These are phyloP conservation scores for Lasius fuliginosus DNA, from an alignment of 2,888 invertebrate species.

Conservation along the genomic window DNA sequence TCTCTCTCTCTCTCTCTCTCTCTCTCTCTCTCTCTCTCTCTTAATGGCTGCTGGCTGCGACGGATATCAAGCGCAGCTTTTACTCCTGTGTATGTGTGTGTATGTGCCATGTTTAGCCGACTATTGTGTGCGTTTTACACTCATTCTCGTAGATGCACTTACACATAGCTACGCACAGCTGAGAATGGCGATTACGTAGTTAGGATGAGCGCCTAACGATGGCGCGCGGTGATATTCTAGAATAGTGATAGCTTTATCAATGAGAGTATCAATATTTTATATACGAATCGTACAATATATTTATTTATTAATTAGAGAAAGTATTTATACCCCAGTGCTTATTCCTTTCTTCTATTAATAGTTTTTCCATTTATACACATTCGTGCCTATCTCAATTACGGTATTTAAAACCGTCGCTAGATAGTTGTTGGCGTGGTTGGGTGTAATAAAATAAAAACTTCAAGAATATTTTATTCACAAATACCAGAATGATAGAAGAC, in stretches of 20 bases:
- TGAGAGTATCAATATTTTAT: slow-evolving; percentile 1
- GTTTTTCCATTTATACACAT: not conserved
- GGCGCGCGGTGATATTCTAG: slow-evolving; percentile 68
- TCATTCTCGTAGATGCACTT: slow-evolving; percentile 33
- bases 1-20: too few relatives aligned
- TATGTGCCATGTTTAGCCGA: not conserved
- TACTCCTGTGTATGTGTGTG: not conserved
- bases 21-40: not conserved
- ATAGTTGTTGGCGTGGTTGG: not conserved
- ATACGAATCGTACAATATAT: not conserved
- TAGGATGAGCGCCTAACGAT: slow-evolving; percentile 71
- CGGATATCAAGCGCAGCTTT: not conserved
- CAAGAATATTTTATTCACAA: slow-evolving; percentile 8
- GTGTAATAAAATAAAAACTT: slow-evolving; percentile 2
- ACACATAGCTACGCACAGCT: slow-evolving; percentile 45
- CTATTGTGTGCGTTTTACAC: slow-evolving; percentile 32
- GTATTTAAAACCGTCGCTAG: not conserved
- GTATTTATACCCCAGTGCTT: not conserved
- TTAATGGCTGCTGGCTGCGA: too few relatives aligned
- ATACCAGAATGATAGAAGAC: not conserved
- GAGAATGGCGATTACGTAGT: slow-evolving; percentile 61
- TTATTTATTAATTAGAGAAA: not conserved
- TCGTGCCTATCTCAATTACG: not conserved
- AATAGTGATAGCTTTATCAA: slow-evolving; percentile 14
- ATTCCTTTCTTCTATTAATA: not conserved